Evolutionary conservation across 37 sponge, comb jelly and placozoan species (phyloP), one percentile per base, ranked within the genome.

Genomic region (Agelas oroides): DNA sequence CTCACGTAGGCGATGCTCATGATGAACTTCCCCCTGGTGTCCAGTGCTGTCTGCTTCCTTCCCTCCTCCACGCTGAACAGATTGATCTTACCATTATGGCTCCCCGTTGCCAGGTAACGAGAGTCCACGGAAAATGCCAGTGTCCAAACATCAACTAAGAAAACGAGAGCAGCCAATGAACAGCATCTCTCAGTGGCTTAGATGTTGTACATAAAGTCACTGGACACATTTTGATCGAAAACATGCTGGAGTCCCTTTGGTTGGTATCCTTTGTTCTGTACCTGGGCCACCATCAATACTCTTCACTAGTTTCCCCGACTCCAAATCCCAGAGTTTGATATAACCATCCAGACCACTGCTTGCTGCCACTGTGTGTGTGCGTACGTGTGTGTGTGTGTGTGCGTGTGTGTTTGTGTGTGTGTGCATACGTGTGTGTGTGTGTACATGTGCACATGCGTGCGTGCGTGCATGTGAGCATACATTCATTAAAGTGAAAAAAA

Each of bases 1-100:
- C 89, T 87, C 65, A 96, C 96, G 85, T 87, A 95, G 56, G 99
- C 97, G 20, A 95, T 81, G 75, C 97, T 97, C 86, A 99, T 81
- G 61, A 83, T 90, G 75, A 99, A 99, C 68, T 99, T 96, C 39
- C 99, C 99, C 41, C 94, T 65, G 13, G 99, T 99, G 67, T 97
- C 97, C 19, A 99, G 87, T 0, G 97, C 81, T 27, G 67, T 83
- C 53, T 90, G 77, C 56, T 95, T 92, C 77, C 77, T 82, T 0
- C 99, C 99, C 65, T 88, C 88, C 56, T 89, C 89, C 17, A 97
- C 89, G 1, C 81, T 93, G 74, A 92, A 99, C 71, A 99, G 74
- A 71, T 97, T 94, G 34, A 99, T 89, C 73, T 92, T 92, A 23
- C 99, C 99, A 57, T 90, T 89, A 40, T 97, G 97, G 36, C 97